phyloP scores from a whole-genome alignment of 2,888 invertebrate species.

The Spilosoma lubricipeda region DNA sequence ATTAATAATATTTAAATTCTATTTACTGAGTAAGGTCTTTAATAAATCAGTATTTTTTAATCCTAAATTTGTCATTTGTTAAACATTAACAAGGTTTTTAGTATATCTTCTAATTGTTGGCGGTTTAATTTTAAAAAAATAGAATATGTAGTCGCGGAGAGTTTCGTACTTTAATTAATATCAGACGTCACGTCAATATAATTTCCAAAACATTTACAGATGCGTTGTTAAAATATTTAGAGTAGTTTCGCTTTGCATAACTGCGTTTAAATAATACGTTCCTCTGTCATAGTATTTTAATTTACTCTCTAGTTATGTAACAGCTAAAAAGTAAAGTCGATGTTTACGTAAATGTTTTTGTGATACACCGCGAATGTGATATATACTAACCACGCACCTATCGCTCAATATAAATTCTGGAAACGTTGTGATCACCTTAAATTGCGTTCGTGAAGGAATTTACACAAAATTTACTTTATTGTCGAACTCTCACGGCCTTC shows the following conservation, averaged over 20 bases:
- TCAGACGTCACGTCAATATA: not conserved
- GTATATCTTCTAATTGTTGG: not conserved
- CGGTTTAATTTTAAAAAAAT: not conserved
- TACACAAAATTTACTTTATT: slow-evolving; percentile 14
- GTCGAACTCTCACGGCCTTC: slow-evolving; percentile 32
- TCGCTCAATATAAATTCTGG: slow-evolving; percentile 28
- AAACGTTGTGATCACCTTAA: slow-evolving; percentile 28
- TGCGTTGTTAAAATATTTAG: not conserved
- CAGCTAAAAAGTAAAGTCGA: slow-evolving; percentile 26
- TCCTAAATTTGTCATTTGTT: not conserved
- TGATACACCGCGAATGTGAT: slow-evolving; percentile 25
- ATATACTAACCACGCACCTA: slow-evolving; percentile 25
- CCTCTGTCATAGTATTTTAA: slow-evolving; percentile 29
- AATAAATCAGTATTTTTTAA: not conserved
- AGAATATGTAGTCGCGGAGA: not conserved
- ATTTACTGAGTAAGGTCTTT: not conserved
- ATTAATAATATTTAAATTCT: not conserved
- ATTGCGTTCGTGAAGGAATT: slow-evolving; percentile 28
- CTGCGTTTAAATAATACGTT: slow-evolving; percentile 25
- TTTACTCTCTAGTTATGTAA: slow-evolving; percentile 46
- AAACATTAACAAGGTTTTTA: not conserved
- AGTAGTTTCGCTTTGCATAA: not conserved
- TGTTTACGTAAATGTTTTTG: slow-evolving; percentile 25
- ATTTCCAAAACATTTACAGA: not conserved
- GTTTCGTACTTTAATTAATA: not conserved